Conservation (phyloP, 2,113 vertebrate species). For the Chaenocephalus aceratus region DNA sequence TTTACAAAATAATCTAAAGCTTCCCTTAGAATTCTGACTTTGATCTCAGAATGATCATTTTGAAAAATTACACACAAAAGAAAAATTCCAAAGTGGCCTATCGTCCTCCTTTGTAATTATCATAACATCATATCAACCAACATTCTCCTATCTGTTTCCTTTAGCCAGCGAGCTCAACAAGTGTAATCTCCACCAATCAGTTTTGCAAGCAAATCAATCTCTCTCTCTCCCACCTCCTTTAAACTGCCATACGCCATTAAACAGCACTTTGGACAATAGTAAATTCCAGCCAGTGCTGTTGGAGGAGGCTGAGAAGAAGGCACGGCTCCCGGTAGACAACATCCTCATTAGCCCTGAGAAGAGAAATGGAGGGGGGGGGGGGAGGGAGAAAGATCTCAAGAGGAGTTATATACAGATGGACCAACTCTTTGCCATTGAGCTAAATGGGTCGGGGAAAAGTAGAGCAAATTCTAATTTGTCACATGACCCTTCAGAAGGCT, state of each 20-base stretch:
- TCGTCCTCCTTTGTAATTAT: background rate
- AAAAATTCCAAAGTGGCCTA: no score
- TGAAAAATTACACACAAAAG: no score
- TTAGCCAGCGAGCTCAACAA: slow-evolving; percentile 42
- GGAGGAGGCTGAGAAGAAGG: slow-evolving; percentile 52
- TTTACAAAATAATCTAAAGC: no score
- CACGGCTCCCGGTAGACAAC: slow-evolving; percentile 62
- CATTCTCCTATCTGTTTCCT: background rate
- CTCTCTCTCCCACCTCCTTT: slow-evolving; percentile 17
- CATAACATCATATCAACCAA: no score
- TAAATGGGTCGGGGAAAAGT: slow-evolving; percentile 46
- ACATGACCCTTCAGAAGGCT: slow-evolving; percentile 5
- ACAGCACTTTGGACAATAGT: slow-evolving; percentile 60
- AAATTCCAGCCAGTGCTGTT: slow-evolving; percentile 56
- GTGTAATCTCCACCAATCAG: slow-evolving; percentile 24
- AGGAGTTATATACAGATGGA: slow-evolving; percentile 63
- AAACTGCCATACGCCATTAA: slow-evolving; percentile 63
- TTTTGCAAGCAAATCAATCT: slow-evolving; percentile 7
- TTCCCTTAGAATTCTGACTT: no score
- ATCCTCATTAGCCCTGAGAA: slow-evolving; percentile 72
- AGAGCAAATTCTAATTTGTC: slow-evolving; percentile 53
- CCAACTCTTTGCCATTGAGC: slow-evolving; percentile 44
- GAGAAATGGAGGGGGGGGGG: slow-evolving; percentile 55
- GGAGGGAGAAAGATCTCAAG: slow-evolving; percentile 22
- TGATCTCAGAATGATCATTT: no score